A percentile compares a stretch with the other conserved stretches of the same genome.
Evolutionary conservation across 2,888 invertebrate species (phyloP).

Genomic region (Resseliella maxima): DNA sequence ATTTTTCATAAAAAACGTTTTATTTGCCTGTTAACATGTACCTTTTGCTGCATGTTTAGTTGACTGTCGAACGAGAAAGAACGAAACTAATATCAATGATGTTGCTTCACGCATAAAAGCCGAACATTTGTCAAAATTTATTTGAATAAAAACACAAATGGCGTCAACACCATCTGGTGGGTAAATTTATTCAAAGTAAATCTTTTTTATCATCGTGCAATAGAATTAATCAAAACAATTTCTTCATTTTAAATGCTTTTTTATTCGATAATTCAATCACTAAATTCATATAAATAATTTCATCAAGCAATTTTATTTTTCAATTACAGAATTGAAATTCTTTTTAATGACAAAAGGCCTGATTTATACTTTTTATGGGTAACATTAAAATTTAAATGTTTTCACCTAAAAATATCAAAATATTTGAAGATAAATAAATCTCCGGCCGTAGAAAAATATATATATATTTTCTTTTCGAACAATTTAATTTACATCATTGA

Average conservation of each 20-base stretch:
- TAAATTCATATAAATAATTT: background rate
- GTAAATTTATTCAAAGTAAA: background rate
- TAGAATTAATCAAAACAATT: no score
- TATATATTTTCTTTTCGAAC: background rate
- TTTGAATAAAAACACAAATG: background rate
- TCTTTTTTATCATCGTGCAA: background rate
- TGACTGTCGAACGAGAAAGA: slow-evolving; percentile 65
- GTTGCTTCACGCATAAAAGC: slow-evolving; percentile 2
- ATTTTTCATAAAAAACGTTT: background rate
- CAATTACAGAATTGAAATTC: no score
- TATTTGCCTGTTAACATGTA: slow-evolving; percentile 58
- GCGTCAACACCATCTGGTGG: background rate
- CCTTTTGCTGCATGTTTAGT: slow-evolving; percentile 67
- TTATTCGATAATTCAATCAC: no score
- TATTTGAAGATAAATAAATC: background rate
- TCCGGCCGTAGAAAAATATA: background rate
- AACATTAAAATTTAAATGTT: no score
- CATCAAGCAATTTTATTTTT: background rate
- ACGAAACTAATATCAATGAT: slow-evolving; percentile 59
- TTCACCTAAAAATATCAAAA: background rate
- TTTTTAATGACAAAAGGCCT: no score
- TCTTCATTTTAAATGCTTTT: no score
- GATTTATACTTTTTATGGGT: no score
- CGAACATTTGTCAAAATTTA: background rate
- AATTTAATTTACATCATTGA: slow-evolving; percentile 14